A percentile compares a stretch with the other conserved stretches of the same genome.
phyloP scores from a whole-genome alignment of 2,113 vertebrate species.

The Tautogolabrus adspersus region DNA sequence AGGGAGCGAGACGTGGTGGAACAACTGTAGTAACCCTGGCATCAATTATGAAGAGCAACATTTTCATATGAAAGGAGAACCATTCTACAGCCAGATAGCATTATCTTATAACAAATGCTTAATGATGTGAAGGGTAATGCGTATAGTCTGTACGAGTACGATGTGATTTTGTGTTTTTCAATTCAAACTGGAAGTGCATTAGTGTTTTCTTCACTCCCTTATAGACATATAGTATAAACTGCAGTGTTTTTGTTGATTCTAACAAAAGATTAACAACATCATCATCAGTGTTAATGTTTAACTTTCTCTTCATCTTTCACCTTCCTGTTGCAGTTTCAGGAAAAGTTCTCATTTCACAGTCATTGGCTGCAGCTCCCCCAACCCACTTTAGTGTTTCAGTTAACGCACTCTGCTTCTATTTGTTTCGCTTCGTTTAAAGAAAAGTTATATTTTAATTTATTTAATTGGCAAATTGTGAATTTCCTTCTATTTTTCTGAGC shows the following conservation, averaged over 20 bases:
- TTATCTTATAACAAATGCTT: not conserved
- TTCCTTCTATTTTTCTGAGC: not conserved
- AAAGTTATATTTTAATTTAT: not conserved
- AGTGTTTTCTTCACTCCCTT: not conserved
- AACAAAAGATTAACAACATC: slow-evolving; percentile 17
- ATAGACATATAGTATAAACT: no score
- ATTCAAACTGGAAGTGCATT: slow-evolving; percentile 7
- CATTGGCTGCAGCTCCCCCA: not conserved
- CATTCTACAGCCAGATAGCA: not conserved
- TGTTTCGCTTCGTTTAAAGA: not conserved
- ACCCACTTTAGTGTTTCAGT: not conserved
- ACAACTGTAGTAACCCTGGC: slow-evolving; percentile 24
- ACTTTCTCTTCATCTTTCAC: slow-evolving; percentile 25
- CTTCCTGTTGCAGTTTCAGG: not conserved
- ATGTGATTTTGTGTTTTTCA: not conserved
- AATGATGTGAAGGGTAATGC: not conserved
- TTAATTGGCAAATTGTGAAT: not conserved
- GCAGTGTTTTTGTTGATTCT: not conserved
- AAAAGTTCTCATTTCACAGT: slow-evolving; percentile 11
- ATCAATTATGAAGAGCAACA: slow-evolving; percentile 13
- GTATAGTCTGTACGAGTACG: no score
- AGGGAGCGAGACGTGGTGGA: slow-evolving; percentile 20
- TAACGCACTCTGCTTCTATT: not conserved
- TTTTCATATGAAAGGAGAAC: not conserved
- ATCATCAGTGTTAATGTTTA: slow-evolving; percentile 37